Conservation (phyloP, 2,888 invertebrate species). For the Cancer borealis region DNA sequence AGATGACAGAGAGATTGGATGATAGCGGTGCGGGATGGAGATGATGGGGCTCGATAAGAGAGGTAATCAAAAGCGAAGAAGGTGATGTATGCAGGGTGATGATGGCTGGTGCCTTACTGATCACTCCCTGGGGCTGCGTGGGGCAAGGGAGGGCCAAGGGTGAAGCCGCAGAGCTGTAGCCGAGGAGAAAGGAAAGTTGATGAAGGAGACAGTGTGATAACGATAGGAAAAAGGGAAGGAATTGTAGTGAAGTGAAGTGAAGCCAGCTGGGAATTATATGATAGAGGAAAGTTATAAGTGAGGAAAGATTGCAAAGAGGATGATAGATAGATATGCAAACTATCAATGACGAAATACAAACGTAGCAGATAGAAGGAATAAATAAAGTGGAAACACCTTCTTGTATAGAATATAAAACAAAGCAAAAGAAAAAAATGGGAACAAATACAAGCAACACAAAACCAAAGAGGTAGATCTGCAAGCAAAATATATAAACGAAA, state of each 20-base stretch:
- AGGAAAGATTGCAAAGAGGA: background rate
- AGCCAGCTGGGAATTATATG: background rate
- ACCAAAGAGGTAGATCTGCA: background rate
- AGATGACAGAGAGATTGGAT: constrained; percentile 52
- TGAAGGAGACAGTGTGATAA: constrained; percentile 35
- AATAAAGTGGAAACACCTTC: background rate
- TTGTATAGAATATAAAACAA: background rate
- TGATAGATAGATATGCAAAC: background rate
- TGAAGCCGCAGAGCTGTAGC: background rate
- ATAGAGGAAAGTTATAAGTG: background rate
- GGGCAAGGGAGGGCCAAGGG: constrained; percentile 23
- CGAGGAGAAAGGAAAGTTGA: background rate
- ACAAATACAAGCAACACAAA: background rate
- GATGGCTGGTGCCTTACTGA: constrained; percentile 48
- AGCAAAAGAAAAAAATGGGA: background rate
- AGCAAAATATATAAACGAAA: background rate
- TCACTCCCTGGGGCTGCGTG: background rate
- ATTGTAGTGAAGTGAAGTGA: background rate
- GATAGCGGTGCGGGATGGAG: constrained; percentile 47
- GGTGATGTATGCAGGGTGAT: constrained; percentile 44
- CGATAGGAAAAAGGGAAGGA: constrained; percentile 1
- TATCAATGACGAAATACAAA: background rate
- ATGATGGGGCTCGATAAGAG: background rate
- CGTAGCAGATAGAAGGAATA: background rate
- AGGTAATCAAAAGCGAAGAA: background rate